Conservation (phyloP, 2,113 vertebrate genomes). For the Acrocephalus kingi region DNA sequence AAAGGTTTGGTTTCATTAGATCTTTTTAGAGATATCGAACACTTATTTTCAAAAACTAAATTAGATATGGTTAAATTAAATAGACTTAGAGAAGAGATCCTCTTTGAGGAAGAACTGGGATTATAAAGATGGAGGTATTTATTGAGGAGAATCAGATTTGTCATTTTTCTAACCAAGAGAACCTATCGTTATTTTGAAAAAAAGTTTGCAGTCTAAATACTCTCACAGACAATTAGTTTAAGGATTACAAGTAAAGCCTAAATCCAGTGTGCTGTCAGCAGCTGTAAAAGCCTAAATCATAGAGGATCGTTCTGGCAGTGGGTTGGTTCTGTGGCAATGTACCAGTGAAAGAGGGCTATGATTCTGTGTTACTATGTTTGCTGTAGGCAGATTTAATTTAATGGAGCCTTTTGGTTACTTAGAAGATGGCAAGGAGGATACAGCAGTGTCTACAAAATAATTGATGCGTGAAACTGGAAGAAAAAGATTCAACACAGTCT, state of each 20-base stretch:
- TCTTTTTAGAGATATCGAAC: background rate
- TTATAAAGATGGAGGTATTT: background rate
- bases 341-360: background rate
- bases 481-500: background rate
- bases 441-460: background rate
- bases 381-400: background rate
- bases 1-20: background rate
- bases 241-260: background rate
- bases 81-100: background rate
- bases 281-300: background rate
- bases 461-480: background rate
- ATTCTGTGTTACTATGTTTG: background rate
- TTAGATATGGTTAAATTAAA: background rate
- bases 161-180: background rate
- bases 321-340: background rate
- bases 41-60: background rate
- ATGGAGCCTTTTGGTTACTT: background rate
- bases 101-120: background rate
- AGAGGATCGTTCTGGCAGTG: background rate
- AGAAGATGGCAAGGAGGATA: background rate
- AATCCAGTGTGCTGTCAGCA: background rate
- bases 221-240: background rate
- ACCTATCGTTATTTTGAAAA: background rate
- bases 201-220: background rate
- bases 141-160: background rate